Evolutionary conservation across 2,797 vertebrate genomes (phyloP), one percentile per base, ranked within the genome.

Genomic region (Manis pentadactyla): DNA sequence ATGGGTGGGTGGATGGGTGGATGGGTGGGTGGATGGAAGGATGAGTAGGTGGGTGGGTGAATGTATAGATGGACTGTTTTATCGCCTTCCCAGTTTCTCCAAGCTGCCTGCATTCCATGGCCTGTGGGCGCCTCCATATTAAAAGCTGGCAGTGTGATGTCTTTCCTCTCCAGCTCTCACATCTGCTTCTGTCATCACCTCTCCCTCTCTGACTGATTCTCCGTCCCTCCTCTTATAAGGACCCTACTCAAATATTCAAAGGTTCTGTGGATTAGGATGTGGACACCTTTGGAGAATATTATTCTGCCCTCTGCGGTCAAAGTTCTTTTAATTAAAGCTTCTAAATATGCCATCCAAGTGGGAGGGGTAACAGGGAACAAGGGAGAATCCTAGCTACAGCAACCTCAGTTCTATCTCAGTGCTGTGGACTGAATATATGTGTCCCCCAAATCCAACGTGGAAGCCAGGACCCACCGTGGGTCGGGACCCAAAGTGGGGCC

Each of bases 141-240:
- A 34, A 11, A 42, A 42, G 37, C 55, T 15, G 42, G 25, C 55
- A 29, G 9, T 15, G 7, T 11, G 6, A 15, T 1, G 25, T 39
- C 77, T 18, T 37, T 23, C 12, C 19, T 19, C 34, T 29, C 51
- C n/a, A 37, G 21, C 53, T 2, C 12, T 25, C 21, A 25, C 51
- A 21, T 46, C 37, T 17, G 31, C 31, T 53, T n/a, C 46, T 75
- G 0, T n/a, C 46, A 15, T 46, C 49, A 1, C 31, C 19, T 23
- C 7, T 57, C 34, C 2, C n/a, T 23, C 42, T 31, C 42, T 25
- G 31, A 11, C 19, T 7, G 8, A 3, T 1, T 34, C 19, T 34
- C 31, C 13, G 0, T 4, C 2, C 25, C 19, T 21, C 55, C 3
- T 29, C 10, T 8, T 21, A 14, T 1, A 5, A 14, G 4, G 25